These are phyloP conservation scores for Athrips mouffetella DNA, from an alignment of 2,888 invertebrate genomes.

Conservation along the genomic window DNA sequence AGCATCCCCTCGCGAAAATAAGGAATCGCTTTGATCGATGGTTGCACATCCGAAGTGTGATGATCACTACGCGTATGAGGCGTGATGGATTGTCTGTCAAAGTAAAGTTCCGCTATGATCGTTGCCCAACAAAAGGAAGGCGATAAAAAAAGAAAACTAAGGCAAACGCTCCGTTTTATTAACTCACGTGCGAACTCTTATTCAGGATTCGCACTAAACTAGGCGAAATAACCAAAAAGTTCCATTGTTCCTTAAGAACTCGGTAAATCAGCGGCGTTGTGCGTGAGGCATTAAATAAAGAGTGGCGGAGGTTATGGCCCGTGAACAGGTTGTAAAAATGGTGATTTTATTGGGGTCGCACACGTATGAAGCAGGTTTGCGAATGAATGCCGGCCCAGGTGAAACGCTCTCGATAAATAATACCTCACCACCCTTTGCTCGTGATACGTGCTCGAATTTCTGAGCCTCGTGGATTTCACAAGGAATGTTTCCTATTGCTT, in stretches of 20 bases:
- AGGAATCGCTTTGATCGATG: conserved; percentile 3
- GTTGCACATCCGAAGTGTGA: neutral
- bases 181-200: conserved; percentile 13
- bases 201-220: conserved; percentile 15
- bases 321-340: conserved; percentile 54
- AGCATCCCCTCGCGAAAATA: too few relatives aligned
- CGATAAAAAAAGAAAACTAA: conserved; percentile 13
- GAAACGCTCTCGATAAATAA: conserved; percentile 38
- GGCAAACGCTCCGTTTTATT: conserved; percentile 7
- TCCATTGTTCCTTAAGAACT: conserved; percentile 28
- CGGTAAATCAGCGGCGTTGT: conserved; percentile 45
- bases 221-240: conserved; percentile 16
- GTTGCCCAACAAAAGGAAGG: conserved; percentile 15
- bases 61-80: conserved; percentile 1
- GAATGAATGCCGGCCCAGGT: conserved; percentile 28
- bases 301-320: conserved; percentile 44
- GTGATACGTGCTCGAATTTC: conserved; percentile 31
- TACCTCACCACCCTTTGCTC: conserved; percentile 31
- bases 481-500: conserved; percentile 26
- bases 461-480: conserved; percentile 22
- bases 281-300: conserved; percentile 45
- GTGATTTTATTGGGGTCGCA: conserved; percentile 52
- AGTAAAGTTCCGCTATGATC: conserved; percentile 12
- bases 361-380: conserved; percentile 34
- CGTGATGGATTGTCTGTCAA: conserved; percentile 16